A percentile compares a stretch with the other conserved stretches of the same genome.
phyloP scores from a whole-genome alignment of 92 coral and sea anemone genomes.

The Chrysogorgia sp. region DNA sequence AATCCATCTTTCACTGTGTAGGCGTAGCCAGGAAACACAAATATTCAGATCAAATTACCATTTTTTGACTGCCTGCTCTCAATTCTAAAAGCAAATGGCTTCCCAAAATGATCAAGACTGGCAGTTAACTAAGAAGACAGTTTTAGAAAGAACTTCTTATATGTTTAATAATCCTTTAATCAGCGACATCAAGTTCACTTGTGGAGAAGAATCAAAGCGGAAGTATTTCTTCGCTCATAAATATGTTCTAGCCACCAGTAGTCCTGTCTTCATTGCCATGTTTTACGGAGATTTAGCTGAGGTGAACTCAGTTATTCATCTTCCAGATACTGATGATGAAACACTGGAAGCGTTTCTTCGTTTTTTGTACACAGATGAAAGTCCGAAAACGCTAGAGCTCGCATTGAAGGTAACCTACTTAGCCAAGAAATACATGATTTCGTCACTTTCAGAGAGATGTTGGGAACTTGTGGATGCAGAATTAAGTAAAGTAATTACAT shows the following conservation, averaged over 20 bases:
- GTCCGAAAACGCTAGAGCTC: constrained; percentile 56
- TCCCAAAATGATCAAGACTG: constrained; percentile 10
- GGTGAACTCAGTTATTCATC: constrained; percentile 55
- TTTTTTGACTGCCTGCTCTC: too few species aligned
- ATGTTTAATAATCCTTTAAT: constrained; percentile 26
- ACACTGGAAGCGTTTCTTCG: constrained; percentile 66
- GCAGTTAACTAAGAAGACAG: constrained; percentile 27
- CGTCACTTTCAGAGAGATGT: constrained; percentile 58
- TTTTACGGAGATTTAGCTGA: constrained; percentile 63
- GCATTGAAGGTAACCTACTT: constrained; percentile 64
- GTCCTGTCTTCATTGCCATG: constrained; percentile 69
- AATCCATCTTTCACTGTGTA: too few species aligned
- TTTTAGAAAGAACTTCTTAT: neutral
- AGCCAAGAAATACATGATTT: constrained; percentile 68
- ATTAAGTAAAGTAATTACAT: constrained; percentile 50
- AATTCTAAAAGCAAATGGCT: neutral
- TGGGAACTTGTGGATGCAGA: constrained; percentile 55
- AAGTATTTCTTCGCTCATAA: constrained; percentile 56
- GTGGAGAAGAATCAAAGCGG: neutral
- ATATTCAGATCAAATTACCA: too few species aligned
- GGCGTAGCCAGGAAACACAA: too few species aligned
- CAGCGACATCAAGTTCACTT: constrained; percentile 24
- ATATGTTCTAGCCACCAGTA: constrained; percentile 60
- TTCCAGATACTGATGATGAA: constrained; percentile 62
- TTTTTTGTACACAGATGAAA: constrained; percentile 64